Percentiles rank a stretch among this genome's conserved stretches.
Conservation (phyloP, 2,113 vertebrate genomes). For the Chunga burmeisteri region DNA sequence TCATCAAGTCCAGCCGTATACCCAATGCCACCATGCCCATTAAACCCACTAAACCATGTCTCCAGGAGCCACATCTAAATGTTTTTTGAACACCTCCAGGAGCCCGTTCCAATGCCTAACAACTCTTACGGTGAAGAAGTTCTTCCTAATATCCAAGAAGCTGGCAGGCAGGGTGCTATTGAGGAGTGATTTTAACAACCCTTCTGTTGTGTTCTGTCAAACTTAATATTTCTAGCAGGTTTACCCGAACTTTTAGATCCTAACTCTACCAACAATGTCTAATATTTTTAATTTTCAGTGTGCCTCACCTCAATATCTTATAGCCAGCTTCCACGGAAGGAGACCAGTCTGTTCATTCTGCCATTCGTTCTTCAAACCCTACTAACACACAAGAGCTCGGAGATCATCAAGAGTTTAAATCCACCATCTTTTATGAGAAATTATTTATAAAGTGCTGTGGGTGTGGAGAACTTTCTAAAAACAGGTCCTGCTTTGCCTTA, state of each 20-base stretch:
- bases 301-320: neutral
- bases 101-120: too few relatives aligned
- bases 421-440: neutral
- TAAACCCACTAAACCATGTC: too few relatives aligned
- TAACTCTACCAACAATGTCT: neutral
- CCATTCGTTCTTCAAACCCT: neutral
- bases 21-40: too few relatives aligned
- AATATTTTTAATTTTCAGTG: neutral
- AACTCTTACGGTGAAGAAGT: too few relatives aligned
- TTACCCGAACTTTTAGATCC: neutral
- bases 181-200: neutral
- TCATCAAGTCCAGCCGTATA: too few relatives aligned
- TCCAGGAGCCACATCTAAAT: too few relatives aligned
- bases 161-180: neutral
- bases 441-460: neutral
- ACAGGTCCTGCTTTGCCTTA: neutral
- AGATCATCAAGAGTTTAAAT: neutral
- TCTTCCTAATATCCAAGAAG: too few relatives aligned
- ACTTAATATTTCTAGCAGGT: neutral
- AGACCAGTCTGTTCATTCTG: neutral
- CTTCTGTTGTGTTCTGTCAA: neutral
- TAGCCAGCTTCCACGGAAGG: neutral
- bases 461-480: neutral
- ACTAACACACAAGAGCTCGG: neutral
- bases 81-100: too few relatives aligned